Percentiles rank a stretch among this genome's conserved stretches.
These are phyloP conservation scores for Eilema caniola DNA, from an alignment of 2,888 invertebrate species.

Conservation along the genomic window DNA sequence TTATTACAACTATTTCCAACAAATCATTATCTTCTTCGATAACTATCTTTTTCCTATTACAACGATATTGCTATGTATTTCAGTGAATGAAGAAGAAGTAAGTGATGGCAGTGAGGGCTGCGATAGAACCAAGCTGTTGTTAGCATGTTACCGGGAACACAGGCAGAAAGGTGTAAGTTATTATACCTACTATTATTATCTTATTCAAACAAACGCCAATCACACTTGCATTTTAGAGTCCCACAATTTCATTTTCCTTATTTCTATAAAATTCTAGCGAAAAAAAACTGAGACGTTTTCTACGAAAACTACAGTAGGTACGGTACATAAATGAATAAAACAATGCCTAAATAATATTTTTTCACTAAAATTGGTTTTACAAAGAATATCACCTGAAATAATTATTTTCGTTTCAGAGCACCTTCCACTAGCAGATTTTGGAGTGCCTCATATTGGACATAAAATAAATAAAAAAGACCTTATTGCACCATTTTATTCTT, in stretches of 20 bases:
- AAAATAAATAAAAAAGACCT: neutral
- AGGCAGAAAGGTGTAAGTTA: slow-evolving; percentile 1
- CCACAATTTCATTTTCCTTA: neutral
- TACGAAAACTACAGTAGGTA: too few species aligned
- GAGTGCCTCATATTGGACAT: neutral
- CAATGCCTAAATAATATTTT: too few species aligned
- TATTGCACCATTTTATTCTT: neutral
- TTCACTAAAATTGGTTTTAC: too few species aligned
- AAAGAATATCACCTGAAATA: neutral
- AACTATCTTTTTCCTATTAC: too few species aligned
- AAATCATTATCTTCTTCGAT: neutral
- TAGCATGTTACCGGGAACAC: slow-evolving; percentile 2
- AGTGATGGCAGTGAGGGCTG: slow-evolving; percentile 7
- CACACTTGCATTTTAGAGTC: neutral
- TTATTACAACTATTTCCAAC: too few species aligned
- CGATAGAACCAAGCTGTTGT: slow-evolving; percentile 6
- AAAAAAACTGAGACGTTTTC: too few species aligned
- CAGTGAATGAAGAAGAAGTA: slow-evolving; percentile 12
- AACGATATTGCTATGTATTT: neutral
- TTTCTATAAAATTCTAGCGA: neutral
- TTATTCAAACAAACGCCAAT: neutral
- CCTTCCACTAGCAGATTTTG: neutral
- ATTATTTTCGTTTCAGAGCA: neutral
- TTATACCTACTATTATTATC: neutral
- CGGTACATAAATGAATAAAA: too few species aligned